These are phyloP conservation scores for Aplodontia rufa DNA, from an alignment of 2,113 vertebrate species.

Conservation along the genomic window DNA sequence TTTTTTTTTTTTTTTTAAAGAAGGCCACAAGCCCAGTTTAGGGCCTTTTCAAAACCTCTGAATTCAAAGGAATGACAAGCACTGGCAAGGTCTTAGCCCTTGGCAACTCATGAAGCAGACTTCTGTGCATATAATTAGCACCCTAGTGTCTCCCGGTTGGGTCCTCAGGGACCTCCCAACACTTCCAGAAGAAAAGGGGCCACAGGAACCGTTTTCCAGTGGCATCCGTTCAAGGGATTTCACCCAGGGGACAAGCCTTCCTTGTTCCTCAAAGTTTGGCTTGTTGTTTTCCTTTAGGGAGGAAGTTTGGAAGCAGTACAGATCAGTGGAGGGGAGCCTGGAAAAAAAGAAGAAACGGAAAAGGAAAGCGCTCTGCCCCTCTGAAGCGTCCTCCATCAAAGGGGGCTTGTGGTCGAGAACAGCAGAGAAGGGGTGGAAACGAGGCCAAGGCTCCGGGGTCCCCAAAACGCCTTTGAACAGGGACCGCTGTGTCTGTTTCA, in stretches of 20 bases:
- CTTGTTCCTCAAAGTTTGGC: conserved; percentile 45
- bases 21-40: conserved; percentile 15
- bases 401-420: not conserved
- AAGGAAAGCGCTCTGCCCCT: not conserved
- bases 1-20: not conserved
- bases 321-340: not conserved
- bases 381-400: conserved; percentile 1
- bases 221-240: conserved; percentile 37
- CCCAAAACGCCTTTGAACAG: not conserved
- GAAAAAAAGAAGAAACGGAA: not conserved
- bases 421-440: not conserved
- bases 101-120: conserved; percentile 2
- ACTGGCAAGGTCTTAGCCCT: not conserved
- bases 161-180: conserved; percentile 29
- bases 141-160: not conserved
- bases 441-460: not conserved
- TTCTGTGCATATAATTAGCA: not conserved
- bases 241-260: conserved; percentile 38
- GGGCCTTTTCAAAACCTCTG: conserved; percentile 50
- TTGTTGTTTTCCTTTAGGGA: not conserved
- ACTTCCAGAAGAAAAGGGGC: not conserved
- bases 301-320: not conserved
- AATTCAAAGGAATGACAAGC: conserved; percentile 8
- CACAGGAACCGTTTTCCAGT: not conserved
- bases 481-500: conserved; percentile 39